Evolutionary conservation across 2,113 vertebrate genomes (phyloP).

Genomic region (Campylorhamphus procurvoides): DNA sequence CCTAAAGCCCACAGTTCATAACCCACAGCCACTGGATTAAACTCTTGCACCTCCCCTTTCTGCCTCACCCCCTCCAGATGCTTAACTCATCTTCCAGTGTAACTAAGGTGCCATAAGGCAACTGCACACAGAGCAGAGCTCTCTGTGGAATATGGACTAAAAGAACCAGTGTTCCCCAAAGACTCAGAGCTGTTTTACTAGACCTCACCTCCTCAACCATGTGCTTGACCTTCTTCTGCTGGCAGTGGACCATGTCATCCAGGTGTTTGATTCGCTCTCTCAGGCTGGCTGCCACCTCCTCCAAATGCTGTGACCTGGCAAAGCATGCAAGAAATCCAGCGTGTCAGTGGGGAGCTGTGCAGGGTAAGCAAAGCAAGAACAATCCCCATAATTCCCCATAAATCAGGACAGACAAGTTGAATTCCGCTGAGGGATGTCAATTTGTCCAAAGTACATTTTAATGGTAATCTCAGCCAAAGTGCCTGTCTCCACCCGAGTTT

Average conservation of each 20-base stretch:
- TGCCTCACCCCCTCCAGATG: neutral
- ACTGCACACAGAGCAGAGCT: neutral
- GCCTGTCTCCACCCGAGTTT: neutral
- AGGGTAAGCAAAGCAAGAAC: neutral
- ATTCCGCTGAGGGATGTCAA: neutral
- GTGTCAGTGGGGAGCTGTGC: neutral
- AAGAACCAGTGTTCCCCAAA: neutral
- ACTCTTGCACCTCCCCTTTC: neutral
- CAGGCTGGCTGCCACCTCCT: constrained; percentile 83
- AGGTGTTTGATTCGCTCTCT: constrained; percentile 92
- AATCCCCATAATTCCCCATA: neutral
- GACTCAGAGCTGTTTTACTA: neutral
- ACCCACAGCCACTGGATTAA: neutral
- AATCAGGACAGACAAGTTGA: neutral
- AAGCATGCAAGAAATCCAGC: neutral
- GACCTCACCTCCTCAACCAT: constrained; percentile 96
- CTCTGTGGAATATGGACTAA: neutral
- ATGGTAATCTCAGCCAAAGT: neutral
- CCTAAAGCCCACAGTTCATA: neutral
- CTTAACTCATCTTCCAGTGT: neutral
- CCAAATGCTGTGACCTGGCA: constrained; percentile 84
- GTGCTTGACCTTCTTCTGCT: constrained; percentile 96
- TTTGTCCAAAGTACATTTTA: constrained; percentile 10
- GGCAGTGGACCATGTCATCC: constrained; percentile 98
- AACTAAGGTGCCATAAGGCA: neutral